Base-by-base conservation (phyloP, 2,888 invertebrate genomes). In the Scelioninae gen. 2 region DNA sequence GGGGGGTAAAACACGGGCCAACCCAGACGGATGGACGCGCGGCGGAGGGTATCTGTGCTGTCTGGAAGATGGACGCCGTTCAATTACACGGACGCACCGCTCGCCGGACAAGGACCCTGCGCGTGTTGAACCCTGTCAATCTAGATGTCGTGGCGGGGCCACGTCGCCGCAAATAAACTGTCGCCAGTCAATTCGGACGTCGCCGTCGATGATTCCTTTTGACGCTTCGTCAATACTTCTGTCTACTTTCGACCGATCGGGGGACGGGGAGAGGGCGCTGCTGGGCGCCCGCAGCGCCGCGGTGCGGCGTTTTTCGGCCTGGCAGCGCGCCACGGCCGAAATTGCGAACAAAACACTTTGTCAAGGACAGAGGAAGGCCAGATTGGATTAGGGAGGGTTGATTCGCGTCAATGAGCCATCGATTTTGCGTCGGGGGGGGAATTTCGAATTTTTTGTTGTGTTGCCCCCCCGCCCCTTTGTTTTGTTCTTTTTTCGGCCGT, bases 41-140 rank as follows among this genome's bases (percentile, higher is more conserved):
- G 69, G 57, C 33, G 61, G 74, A 77, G 74, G 74, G 75, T 63
- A 61, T 74, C 72, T 45, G 58, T 71, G 65, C 68, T 75, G 75
- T 73, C 71, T 71, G 52, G 77, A 79, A 80, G 80, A 81, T 81
- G 77, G 78, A 82, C 81, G 80, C 55, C 73, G 78, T 80, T 80
- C 81, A 82, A 81, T 82, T 81, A 81, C 76, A 81, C 79, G 74
- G 65, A 77, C 78, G 73, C 77, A 73, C 68, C 73, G n/a, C n/a
- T 58, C 16, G 73, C 58, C 28, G 55, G 55, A 61, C 52, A 65
- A 48, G 46, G 67, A 46, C 48, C 25, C 72, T 72, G 60, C 55
- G 63, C 70, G 48, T 57, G 74, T 68, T 75, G 61, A 76, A 74
- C 70, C 60, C 58, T 73, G 72, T 70, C 74, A 71, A 63, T 75